Conservation (phyloP, 2,888 invertebrate species). For the Lycophotia porphyrea region DNA sequence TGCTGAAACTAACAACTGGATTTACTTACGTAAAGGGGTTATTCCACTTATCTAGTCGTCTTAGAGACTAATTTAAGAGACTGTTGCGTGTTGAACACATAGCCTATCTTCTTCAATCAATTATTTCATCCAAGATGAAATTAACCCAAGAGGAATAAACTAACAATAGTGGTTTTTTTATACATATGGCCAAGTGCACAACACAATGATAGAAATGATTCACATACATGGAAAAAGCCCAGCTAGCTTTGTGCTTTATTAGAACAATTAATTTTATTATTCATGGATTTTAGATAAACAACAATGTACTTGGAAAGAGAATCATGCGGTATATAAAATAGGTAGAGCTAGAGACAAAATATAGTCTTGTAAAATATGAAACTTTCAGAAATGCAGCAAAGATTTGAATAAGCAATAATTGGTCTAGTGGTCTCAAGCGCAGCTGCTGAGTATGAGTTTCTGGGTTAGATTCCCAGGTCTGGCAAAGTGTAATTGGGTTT, state of each 20-base stretch:
- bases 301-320: slow-evolving; percentile 3
- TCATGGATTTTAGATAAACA: slow-evolving; percentile 31
- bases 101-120: not conserved
- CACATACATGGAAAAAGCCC: slow-evolving; percentile 21
- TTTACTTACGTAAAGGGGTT: not conserved
- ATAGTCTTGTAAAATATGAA: not conserved
- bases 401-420: not conserved
- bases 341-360: too few relatives aligned
- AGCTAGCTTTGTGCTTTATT: slow-evolving; percentile 3
- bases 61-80: not conserved
- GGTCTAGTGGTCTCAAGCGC: not conserved
- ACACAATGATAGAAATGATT: slow-evolving; percentile 12
- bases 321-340: not conserved
- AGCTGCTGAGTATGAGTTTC: not conserved
- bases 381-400: not conserved
- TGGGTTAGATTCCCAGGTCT: not conserved
- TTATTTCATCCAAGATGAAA: not conserved
- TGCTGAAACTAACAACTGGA: not conserved
- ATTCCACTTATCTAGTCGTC: too few relatives aligned
- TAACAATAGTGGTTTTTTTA: slow-evolving; percentile 4
- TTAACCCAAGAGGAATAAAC: not conserved
- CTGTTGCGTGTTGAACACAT: not conserved
- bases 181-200: not conserved
- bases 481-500: not conserved
- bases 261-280: slow-evolving; percentile 24